Conservation (phyloP, 2,888 invertebrate genomes). For the Anthrax anthrax region DNA sequence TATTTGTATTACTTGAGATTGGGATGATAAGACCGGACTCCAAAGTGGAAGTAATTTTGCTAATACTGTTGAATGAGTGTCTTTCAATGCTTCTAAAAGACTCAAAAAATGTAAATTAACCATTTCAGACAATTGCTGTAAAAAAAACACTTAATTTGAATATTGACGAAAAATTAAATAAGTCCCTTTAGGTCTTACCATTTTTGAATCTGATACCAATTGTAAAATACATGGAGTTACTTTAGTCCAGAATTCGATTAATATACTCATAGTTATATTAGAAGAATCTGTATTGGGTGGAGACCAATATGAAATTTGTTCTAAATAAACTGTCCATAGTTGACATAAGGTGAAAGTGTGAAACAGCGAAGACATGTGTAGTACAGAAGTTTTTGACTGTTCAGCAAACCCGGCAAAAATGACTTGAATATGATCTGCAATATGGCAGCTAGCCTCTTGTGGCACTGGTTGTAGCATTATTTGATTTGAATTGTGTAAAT, state of each 20-base stretch:
- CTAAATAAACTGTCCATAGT: slow-evolving; percentile 97
- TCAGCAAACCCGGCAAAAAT: slow-evolving; percentile 96
- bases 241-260: slow-evolving; percentile 97
- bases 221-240: slow-evolving; percentile 92
- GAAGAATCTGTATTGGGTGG: slow-evolving; percentile 56
- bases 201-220: slow-evolving; percentile 79
- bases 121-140: slow-evolving; percentile 78
- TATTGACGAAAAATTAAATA: slow-evolving; percentile 3
- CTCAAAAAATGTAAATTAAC: slow-evolving; percentile 94
- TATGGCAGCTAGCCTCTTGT: slow-evolving; percentile 88
- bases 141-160: neutral
- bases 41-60: slow-evolving; percentile 87
- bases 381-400: slow-evolving; percentile 77
- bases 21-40: slow-evolving; percentile 91
- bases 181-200: slow-evolving; percentile 37
- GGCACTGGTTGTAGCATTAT: slow-evolving; percentile 72
- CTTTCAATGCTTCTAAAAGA: slow-evolving; percentile 84
- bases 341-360: slow-evolving; percentile 97
- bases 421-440: slow-evolving; percentile 91
- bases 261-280: slow-evolving; percentile 59
- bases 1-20: slow-evolving; percentile 48
- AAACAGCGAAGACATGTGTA: slow-evolving; percentile 92
- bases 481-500: slow-evolving; percentile 25
- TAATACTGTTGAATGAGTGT: slow-evolving; percentile 85
- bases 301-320: slow-evolving; percentile 60